phyloP scores from a whole-genome alignment of 1,140 invertebrate species.

The Pogonus chalceus region DNA sequence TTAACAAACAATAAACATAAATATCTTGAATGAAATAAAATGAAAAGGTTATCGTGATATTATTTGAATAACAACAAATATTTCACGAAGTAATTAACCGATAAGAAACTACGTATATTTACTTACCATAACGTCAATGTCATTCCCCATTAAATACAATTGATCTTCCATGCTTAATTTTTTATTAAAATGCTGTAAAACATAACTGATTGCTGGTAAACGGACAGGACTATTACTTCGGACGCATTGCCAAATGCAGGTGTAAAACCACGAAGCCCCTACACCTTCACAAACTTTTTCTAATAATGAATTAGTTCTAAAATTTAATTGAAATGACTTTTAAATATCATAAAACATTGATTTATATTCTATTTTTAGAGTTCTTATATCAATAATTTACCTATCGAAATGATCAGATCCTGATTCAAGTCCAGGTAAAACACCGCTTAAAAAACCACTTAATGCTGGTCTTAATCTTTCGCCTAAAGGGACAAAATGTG shows the following conservation, averaged over 20 bases:
- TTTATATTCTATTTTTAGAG: background rate
- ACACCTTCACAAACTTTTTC: conserved; percentile 76
- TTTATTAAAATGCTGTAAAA: conserved; percentile 74
- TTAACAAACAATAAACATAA: too few relatives aligned
- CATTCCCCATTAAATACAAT: conserved; percentile 74
- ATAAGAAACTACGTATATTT: too few relatives aligned
- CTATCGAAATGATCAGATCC: conserved; percentile 84
- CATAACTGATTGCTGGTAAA: conserved; percentile 72
- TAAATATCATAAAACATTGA: background rate
- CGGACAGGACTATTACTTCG: conserved; percentile 74
- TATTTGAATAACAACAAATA: too few relatives aligned
- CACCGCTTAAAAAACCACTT: conserved; percentile 76
- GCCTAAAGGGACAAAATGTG: conserved; percentile 80
- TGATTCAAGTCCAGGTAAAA: conserved; percentile 81
- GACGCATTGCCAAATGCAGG: conserved; percentile 82
- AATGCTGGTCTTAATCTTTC: conserved; percentile 71
- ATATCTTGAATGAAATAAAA: too few relatives aligned
- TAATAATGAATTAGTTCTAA: conserved; percentile 62
- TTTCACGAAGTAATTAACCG: too few relatives aligned
- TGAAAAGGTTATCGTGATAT: too few relatives aligned
- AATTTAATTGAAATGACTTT: conserved; percentile 19
- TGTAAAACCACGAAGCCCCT: conserved; percentile 71
- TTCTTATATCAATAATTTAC: conserved; percentile 29
- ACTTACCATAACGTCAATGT: conserved; percentile 72
- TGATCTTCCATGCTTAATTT: conserved; percentile 77